Conservation (phyloP, 2,888 invertebrate species). For the Dryobotodes eremita region DNA sequence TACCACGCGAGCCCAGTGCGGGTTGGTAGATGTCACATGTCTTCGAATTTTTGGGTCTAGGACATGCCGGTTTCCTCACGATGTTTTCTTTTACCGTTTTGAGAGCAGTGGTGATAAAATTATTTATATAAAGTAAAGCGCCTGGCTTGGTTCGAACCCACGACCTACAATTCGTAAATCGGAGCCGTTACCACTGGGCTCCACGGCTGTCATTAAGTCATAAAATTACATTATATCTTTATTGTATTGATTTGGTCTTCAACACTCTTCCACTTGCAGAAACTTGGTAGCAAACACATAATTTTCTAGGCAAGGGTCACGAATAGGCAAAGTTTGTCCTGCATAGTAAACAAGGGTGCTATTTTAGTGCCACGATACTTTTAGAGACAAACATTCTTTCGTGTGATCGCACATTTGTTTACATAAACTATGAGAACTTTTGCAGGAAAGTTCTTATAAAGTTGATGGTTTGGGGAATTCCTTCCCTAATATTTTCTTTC, state of each 20-base stretch:
- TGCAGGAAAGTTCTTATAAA: conserved; percentile 3
- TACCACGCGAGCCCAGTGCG: too few relatives aligned
- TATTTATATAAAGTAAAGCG: too few relatives aligned
- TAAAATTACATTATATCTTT: background rate
- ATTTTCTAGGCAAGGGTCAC: conserved; percentile 21
- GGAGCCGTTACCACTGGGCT: too few relatives aligned
- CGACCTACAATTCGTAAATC: too few relatives aligned
- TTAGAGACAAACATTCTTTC: conserved; percentile 34
- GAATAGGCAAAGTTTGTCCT: conserved; percentile 35
- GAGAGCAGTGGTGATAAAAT: too few relatives aligned
- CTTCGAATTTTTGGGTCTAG: too few relatives aligned
- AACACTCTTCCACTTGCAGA: conserved; percentile 3
- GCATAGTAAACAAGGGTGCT: conserved; percentile 49
- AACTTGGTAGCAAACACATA: conserved; percentile 33
- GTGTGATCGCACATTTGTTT: conserved; percentile 39
- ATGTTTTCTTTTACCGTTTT: too few relatives aligned
- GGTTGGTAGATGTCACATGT: too few relatives aligned
- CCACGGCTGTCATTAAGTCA: too few relatives aligned
- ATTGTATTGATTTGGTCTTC: background rate
- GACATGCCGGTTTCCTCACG: too few relatives aligned
- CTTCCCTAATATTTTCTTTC: conserved; percentile 16
- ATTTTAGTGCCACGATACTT: conserved; percentile 31
- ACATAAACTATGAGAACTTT: conserved; percentile 35
- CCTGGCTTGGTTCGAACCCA: too few relatives aligned
- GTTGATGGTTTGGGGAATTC: conserved; percentile 1